Base-by-base conservation (phyloP, 64 coral and sea anemone genomes). In the Stylophora pistillata region DNA sequence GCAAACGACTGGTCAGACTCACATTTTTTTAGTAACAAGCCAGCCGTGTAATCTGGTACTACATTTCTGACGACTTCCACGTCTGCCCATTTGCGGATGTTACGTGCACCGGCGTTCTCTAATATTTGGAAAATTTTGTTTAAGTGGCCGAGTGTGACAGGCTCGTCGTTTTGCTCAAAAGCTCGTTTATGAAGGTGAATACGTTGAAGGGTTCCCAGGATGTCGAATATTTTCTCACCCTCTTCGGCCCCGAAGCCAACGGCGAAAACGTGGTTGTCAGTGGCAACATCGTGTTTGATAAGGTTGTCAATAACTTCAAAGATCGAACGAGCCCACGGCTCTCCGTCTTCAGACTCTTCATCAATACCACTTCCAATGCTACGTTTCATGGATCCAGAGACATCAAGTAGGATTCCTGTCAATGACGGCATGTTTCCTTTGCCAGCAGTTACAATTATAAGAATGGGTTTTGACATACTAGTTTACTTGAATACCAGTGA, bases 361-460 rank as follows among this genome's bases (percentile, higher is more conserved):
- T 90, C 53, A 3, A 58, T 4, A 15, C 64, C 14, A 1, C n/a
- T 53, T 10, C 69, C 78, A n/a, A 83, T 71, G 53, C 34, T 90
- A 5, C 2, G 5, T 41, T 25, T 16, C 89, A 90, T 90, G 17
- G 89, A 90, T 23, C 26, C 65, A 30, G 89, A 90, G 10, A 90
- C 89, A 37, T 90, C 89, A 0, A 84, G 26, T 20, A 90, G 15
- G 15, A 90, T 70, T 11, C 89, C 89, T 59, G 47, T 74, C 69
- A 89, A 47, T 16, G 59, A 9, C 1, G 84, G 55, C 76, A 59
- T 59, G 1, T n/a, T 78, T 74, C 18, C 62, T 18, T 25, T n/a
- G n/a, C n/a, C n/a, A n/a, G n/a, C n/a, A n/a, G n/a, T n/a, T n/a
- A n/a, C n/a, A n/a, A n/a, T n/a, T n/a, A n/a, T n/a, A n/a, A n/a